Conservation (phyloP, 30 jellyfish, hydroid and myxozoan genomes). For the Hydractinia symbiolongicarpus region DNA sequence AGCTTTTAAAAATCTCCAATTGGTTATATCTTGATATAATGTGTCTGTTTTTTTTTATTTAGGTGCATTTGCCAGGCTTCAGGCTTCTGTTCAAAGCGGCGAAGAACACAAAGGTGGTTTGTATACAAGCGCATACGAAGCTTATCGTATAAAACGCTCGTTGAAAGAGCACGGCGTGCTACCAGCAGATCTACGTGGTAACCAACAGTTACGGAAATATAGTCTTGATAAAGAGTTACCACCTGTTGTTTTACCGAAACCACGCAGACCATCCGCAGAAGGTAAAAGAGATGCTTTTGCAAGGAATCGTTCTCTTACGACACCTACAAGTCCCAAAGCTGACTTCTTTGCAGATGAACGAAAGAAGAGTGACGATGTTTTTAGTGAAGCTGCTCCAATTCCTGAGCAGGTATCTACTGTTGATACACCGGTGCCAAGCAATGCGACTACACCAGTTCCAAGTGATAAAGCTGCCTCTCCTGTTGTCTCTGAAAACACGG, state of each 20-base stretch:
- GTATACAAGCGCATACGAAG: constrained; percentile 28
- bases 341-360: not conserved
- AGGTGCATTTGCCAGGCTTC: constrained; percentile 43
- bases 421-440: no score
- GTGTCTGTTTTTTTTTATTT: not conserved
- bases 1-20: no score
- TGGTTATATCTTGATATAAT: no score
- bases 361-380: no score
- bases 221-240: constrained; percentile 28
- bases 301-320: constrained; percentile 23
- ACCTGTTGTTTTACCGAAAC: constrained; percentile 32
- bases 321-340: constrained; percentile 19
- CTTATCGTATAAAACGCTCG: constrained; percentile 25
- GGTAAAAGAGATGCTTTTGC: constrained; percentile 27
- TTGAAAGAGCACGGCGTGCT: constrained; percentile 36
- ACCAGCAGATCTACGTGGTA: constrained; percentile 27
- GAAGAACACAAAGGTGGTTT: not conserved
- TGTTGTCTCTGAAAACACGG: not conserved
- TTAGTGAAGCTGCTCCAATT: no score
- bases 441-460: no score
- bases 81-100: constrained; percentile 24
- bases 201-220: constrained; percentile 29
- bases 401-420: no score
- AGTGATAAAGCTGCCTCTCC: not conserved
- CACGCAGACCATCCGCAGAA: constrained; percentile 26